Conservation (phyloP, 2,113 vertebrate genomes). For the Sarotherodon lohbergeri region DNA sequence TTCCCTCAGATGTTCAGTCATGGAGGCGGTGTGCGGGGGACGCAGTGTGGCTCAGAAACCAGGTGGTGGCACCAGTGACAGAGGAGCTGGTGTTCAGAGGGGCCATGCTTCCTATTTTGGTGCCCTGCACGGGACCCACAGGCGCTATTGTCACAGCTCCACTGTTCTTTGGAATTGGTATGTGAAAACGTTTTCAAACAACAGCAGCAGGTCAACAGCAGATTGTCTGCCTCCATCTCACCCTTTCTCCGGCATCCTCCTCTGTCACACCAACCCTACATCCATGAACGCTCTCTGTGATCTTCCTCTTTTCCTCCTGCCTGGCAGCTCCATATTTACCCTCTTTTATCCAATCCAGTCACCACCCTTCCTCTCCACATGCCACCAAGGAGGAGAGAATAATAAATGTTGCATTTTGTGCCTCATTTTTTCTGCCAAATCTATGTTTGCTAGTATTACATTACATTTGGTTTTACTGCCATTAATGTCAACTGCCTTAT, state of each 20-base stretch:
- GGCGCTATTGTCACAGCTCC: constrained; percentile 72
- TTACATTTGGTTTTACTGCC: not conserved
- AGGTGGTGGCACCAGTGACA: constrained; percentile 78
- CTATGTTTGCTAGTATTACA: not conserved
- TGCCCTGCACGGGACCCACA: constrained; percentile 73
- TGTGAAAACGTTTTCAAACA: not conserved
- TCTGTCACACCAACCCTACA: not conserved
- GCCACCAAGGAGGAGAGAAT: not conserved
- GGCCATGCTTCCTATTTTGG: constrained; percentile 78
- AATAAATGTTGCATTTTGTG: not conserved
- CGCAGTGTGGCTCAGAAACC: constrained; percentile 81
- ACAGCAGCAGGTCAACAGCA: not conserved
- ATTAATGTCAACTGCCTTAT: not conserved
- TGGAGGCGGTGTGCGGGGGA: constrained; percentile 71
- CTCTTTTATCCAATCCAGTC: not conserved
- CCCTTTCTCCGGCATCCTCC: not conserved
- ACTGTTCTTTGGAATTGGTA: constrained; percentile 74
- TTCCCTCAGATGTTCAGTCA: constrained; percentile 60
- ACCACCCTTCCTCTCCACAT: not conserved
- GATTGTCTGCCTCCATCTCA: not conserved
- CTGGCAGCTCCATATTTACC: not conserved
- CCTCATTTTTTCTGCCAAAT: not conserved
- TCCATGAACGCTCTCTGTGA: not conserved
- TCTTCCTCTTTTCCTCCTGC: not conserved
- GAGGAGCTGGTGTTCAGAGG: constrained; percentile 80